These are phyloP conservation scores for Rhea americana DNA, from an alignment of 2,113 vertebrate genomes.

Conservation along the genomic window DNA sequence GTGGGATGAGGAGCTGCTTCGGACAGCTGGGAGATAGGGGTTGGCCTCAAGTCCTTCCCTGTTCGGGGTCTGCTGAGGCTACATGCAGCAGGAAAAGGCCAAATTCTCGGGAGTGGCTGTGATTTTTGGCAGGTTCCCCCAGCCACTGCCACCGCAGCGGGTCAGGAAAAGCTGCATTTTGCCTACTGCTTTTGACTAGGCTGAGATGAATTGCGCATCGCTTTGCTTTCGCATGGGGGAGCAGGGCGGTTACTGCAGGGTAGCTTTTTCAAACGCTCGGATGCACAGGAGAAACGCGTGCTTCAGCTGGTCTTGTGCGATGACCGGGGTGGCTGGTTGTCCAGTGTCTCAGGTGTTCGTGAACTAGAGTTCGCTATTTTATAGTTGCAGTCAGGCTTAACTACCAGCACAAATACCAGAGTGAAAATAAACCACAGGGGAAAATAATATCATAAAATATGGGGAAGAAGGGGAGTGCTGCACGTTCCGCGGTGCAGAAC, in stretches of 20 bases:
- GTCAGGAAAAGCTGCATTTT: background rate
- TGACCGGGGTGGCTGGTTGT: background rate
- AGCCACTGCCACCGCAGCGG: too few relatives aligned
- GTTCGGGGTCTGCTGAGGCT: background rate
- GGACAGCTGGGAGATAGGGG: rapidly evolving
- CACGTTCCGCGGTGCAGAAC: background rate
- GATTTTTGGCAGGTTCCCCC: background rate
- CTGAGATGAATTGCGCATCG: background rate
- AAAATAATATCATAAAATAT: background rate
- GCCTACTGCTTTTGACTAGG: background rate
- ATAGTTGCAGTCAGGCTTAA: background rate
- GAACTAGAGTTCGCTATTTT: background rate
- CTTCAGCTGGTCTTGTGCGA: background rate
- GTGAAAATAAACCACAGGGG: background rate
- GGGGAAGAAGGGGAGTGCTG: background rate
- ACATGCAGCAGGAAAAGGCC: background rate
- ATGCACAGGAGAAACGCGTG: background rate
- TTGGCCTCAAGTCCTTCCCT: background rate
- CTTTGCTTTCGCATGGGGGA: background rate
- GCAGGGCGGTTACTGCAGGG: background rate
- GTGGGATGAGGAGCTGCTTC: background rate
- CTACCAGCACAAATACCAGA: background rate
- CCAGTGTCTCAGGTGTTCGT: rapidly evolving
- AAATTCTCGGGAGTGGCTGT: background rate
- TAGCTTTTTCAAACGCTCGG: background rate